Conservation (phyloP, 2,888 invertebrate genomes). For the Cheilosia grossa region DNA sequence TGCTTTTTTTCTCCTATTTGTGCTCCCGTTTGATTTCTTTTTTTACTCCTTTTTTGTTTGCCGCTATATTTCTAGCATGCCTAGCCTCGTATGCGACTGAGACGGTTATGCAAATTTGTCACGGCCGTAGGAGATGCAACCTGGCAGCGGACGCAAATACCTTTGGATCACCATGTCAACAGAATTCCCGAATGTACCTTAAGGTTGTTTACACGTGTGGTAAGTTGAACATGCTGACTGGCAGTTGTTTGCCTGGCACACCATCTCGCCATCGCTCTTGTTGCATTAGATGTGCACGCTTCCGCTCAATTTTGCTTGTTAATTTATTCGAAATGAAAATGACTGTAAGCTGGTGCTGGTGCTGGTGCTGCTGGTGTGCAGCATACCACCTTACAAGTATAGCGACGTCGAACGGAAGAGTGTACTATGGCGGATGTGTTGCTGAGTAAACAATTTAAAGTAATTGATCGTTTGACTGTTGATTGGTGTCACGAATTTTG, state of each 20-base stretch:
- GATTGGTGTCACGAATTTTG: slow-evolving; percentile 70
- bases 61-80: slow-evolving; percentile 88
- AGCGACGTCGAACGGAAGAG: not conserved
- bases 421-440: slow-evolving; percentile 30
- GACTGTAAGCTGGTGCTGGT: not conserved
- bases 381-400: too few species aligned
- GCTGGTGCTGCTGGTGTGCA: not conserved
- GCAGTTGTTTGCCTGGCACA: slow-evolving; percentile 30
- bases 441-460: slow-evolving; percentile 65
- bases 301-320: slow-evolving; percentile 41
- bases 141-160: slow-evolving; percentile 92
- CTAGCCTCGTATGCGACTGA: slow-evolving; percentile 94
- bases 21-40: slow-evolving; percentile 16
- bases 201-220: slow-evolving; percentile 95
- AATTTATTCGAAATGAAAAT: slow-evolving; percentile 27
- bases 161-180: slow-evolving; percentile 92
- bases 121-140: slow-evolving; percentile 92
- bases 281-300: slow-evolving; percentile 42
- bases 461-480: slow-evolving; percentile 69
- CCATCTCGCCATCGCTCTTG: not conserved
- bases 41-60: slow-evolving; percentile 75
- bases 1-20: slow-evolving; percentile 15
- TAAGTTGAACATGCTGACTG: slow-evolving; percentile 84
- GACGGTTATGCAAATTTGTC: slow-evolving; percentile 94
- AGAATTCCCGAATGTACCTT: slow-evolving; percentile 92